Base-by-base conservation (phyloP, 2,797 vertebrate species). In the Platalea minor region DNA sequence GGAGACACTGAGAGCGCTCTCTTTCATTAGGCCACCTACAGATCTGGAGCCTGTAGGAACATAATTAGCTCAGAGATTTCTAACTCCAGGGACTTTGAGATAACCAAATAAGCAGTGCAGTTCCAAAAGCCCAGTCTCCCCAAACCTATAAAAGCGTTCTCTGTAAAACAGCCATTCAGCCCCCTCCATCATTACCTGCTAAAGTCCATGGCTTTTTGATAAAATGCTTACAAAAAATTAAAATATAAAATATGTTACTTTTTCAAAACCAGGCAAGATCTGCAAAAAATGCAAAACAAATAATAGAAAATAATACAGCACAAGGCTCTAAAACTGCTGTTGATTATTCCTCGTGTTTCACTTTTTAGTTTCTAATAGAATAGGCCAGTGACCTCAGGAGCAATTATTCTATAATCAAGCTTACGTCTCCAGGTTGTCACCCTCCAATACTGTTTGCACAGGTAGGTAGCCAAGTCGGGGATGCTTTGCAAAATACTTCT, bases 401-500 rank as follows among this genome's bases (percentile, higher is more conserved):
- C 28, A 78, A 39, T 39, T 45, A n/a, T 9, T 74, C 46, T 53
- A n/a, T 31, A 91, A 77, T 7, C 54, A 84, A 93, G 98, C 99
- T 99, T 97, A 99, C 99, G 99, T 99, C 94, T 99, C 99, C 97
- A 99, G 97, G 98, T 99, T 99, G 98, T 99, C 99, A 31, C 99
- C 99, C 98, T 99, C 99, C 43, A 99, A 97, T 39, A 99, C 99
- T 1, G 99, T 99, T 98, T 99, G 99, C 39, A 99, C 99, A 3
- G 99, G 99, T 26, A 99, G 97, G 97, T 99, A 99, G 85, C 99
- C 99, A 65, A 99, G 98, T 9, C 99, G 98, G 14, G 99, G 99
- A 88, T 99, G 99, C 89, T 99, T 99, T 93, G 99, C 98, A 60
- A 99, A 99, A 97, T 99, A 99, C 95, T 99, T 99, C 98, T 99